A percentile compares a stretch with the other conserved stretches of the same genome.
These are phyloP conservation scores for Eucriotettix oculatus DNA, from an alignment of 2,888 invertebrate species.

Conservation along the genomic window DNA sequence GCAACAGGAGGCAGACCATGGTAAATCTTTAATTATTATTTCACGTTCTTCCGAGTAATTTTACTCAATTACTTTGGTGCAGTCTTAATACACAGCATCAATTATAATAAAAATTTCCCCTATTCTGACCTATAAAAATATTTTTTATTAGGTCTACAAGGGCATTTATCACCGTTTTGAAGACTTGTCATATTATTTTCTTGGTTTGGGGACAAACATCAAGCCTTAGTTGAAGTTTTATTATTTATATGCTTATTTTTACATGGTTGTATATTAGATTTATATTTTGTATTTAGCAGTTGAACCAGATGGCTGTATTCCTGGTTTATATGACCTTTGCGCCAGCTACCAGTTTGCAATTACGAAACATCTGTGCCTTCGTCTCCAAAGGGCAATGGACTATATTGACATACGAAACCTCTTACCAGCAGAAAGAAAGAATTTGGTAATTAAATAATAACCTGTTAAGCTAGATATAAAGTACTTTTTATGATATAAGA, in stretches of 20 bases:
- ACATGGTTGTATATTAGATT: too few relatives aligned
- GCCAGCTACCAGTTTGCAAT: slow-evolving; percentile 64
- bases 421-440: slow-evolving; percentile 38
- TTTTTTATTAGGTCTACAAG: too few relatives aligned
- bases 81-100: too few relatives aligned
- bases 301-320: slow-evolving; percentile 51
- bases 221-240: too few relatives aligned
- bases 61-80: too few relatives aligned
- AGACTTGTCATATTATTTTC: too few relatives aligned
- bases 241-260: too few relatives aligned
- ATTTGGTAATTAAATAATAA: slow-evolving; percentile 32
- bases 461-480: background rate
- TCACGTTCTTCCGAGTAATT: too few relatives aligned
- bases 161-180: too few relatives aligned
- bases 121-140: too few relatives aligned
- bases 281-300: slow-evolving; percentile 22
- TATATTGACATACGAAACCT: slow-evolving; percentile 45
- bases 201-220: too few relatives aligned
- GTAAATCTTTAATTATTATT: slow-evolving; percentile 11
- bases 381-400: slow-evolving; percentile 68
- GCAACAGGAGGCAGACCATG: slow-evolving; percentile 39
- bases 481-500: background rate
- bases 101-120: too few relatives aligned
- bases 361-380: slow-evolving; percentile 61
- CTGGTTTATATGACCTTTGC: slow-evolving; percentile 64